These are phyloP conservation scores for Urosaurus nigricauda DNA, from an alignment of 2,797 vertebrate genomes.

Conservation along the genomic window DNA sequence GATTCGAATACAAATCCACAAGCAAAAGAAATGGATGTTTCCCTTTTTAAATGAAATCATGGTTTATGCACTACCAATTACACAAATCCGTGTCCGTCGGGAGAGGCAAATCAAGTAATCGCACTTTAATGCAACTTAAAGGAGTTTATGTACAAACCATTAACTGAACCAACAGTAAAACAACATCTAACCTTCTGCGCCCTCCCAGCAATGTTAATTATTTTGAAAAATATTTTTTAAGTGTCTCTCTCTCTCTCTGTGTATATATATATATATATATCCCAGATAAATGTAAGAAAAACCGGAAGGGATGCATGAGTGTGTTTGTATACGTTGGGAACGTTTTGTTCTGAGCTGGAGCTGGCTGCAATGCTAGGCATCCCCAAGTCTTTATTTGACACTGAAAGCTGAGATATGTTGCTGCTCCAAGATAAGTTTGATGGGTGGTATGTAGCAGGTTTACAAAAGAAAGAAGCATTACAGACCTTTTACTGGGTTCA, in stretches of 20 bases:
- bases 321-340: not conserved
- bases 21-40: not conserved
- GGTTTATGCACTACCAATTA: not conserved
- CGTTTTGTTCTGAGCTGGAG: not conserved
- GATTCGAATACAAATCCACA: not conserved
- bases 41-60: conserved; percentile 20
- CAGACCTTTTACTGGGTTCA: no score
- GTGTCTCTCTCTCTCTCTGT: no score
- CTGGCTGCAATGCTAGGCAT: not conserved
- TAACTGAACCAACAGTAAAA: conserved; percentile 26
- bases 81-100: not conserved
- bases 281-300: not conserved
- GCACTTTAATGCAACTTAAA: conserved; percentile 52
- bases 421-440: no score
- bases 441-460: no score
- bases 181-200: not conserved
- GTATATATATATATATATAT: no score
- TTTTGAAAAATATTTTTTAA: not conserved
- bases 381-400: no score
- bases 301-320: not conserved
- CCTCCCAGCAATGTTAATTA: not conserved
- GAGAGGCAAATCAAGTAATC: conserved; percentile 42
- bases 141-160: conserved; percentile 47
- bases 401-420: no score
- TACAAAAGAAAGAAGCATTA: no score